Evolutionary conservation across 2,113 vertebrate genomes (phyloP).

Genomic region (Cololabis saira): DNA sequence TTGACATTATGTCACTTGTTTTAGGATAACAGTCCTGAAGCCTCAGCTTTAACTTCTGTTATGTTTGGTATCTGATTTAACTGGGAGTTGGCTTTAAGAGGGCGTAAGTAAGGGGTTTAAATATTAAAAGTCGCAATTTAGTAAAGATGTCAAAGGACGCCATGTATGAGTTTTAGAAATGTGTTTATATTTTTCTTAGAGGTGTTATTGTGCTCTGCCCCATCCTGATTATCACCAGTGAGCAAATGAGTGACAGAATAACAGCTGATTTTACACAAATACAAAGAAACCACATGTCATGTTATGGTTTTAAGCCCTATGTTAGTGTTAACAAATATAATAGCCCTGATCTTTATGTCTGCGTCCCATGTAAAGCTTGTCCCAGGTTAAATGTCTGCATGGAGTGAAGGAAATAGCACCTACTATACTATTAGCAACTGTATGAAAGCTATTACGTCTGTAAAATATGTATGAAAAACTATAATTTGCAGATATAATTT

Average conservation of each 20-base stretch:
- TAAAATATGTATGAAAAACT: conserved; percentile 16
- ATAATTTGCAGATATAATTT: conserved; percentile 42
- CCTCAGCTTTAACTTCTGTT: background rate
- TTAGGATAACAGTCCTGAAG: background rate
- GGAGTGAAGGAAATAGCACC: background rate
- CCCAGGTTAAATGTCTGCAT: background rate
- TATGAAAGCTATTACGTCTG: background rate
- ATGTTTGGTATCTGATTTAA: background rate
- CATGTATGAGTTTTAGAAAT: background rate
- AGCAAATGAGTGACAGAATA: background rate
- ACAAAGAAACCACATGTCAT: background rate
- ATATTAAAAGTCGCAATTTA: too few species aligned
- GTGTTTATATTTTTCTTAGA: background rate
- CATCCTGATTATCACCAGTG: background rate
- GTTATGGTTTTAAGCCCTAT: background rate
- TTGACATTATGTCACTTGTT: background rate
- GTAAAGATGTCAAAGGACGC: too few species aligned
- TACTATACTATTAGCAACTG: background rate
- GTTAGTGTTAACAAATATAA: background rate
- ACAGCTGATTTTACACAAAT: background rate
- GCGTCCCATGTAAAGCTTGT: background rate
- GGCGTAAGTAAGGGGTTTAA: background rate
- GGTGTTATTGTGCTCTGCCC: background rate
- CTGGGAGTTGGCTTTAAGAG: background rate
- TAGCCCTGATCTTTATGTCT: background rate